Evolutionary conservation across 1,140 invertebrate genomes (phyloP), one percentile per base, ranked within the genome.

Genomic region (Coboldia fuscipes): DNA sequence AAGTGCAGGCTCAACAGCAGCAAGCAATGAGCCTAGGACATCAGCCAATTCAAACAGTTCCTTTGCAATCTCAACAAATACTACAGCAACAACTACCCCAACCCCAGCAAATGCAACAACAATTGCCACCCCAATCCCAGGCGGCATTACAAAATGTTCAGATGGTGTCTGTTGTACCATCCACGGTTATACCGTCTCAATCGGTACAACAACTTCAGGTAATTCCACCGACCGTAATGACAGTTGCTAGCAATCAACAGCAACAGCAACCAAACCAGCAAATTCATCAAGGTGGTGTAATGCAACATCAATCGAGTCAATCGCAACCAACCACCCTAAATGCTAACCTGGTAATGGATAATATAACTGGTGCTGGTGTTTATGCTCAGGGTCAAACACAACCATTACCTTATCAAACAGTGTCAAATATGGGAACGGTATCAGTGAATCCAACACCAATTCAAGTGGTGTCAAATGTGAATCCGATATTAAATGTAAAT

Each of bases 161-260:
- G 5, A 37, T 30, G 23, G n/a, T n/a, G n/a, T n/a, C n/a, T n/a
- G n/a, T n/a, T n/a, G n/a, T n/a, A n/a, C n/a, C n/a, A n/a, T n/a
- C n/a, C n/a, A n/a, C n/a, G n/a, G n/a, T n/a, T n/a, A n/a, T n/a
- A 15, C 18, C 2, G 37, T 34, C 22, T 14, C 12, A 26, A 20
- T 13, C 16, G 18, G 27, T 2, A 16, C 13, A 27, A 45, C 50
- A 0, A 47, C 52, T 12, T 52, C 59, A 24, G 23, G 23, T 13
- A 59, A 55, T 19, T 56, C 58, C 32, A 42, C 46, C 22, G 45
- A 37, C n/a, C 58, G 62, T 29, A 57, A 61, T 34, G 47, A 52
- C 17, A 3, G 28, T 8, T n/a, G 26, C 28, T 14, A 24, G 29
- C 14, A 7, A 9, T 8, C 22, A 24, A 22, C 28, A 24, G 15